These are phyloP conservation scores for Vanessa atalanta DNA, from an alignment of 1,140 invertebrate genomes.

Conservation along the genomic window DNA sequence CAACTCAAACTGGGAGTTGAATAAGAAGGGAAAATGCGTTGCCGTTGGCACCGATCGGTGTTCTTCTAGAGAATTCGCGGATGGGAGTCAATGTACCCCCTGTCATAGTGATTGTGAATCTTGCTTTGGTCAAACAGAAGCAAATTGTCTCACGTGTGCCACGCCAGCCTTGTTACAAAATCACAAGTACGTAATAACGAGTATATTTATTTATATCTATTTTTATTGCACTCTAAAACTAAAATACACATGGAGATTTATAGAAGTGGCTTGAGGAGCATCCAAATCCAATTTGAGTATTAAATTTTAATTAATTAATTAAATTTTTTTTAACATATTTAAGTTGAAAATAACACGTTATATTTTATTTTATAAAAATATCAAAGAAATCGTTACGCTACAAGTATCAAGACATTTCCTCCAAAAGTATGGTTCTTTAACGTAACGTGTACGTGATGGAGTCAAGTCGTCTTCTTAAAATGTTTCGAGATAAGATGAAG, in stretches of 20 bases:
- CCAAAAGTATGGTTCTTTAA: too few relatives aligned
- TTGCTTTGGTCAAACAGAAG: slow-evolving; percentile 85
- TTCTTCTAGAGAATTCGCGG: slow-evolving; percentile 78
- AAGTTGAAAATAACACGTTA: too few relatives aligned
- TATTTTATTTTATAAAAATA: too few relatives aligned
- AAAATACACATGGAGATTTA: not conserved
- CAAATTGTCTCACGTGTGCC: slow-evolving; percentile 86
- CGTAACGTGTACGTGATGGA: too few relatives aligned
- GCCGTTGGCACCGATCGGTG: slow-evolving; percentile 85
- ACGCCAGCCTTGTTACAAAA: slow-evolving; percentile 85
- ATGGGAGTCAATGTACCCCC: slow-evolving; percentile 82
- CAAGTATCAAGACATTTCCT: too few relatives aligned
- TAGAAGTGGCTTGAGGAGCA: too few relatives aligned
- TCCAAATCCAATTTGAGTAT: too few relatives aligned
- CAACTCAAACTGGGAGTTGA: slow-evolving; percentile 85
- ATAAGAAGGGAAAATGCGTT: slow-evolving; percentile 86
- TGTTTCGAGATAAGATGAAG: not conserved
- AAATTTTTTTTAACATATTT: too few relatives aligned
- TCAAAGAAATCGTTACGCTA: too few relatives aligned
- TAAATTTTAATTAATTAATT: too few relatives aligned
- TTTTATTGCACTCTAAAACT: not conserved
- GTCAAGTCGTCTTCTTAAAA: not conserved
- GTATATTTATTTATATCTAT: slow-evolving; percentile 12
- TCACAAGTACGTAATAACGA: slow-evolving; percentile 62
- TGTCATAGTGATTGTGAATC: slow-evolving; percentile 87